These are phyloP conservation scores for Epinephelus moara DNA, from an alignment of 2,113 vertebrate species.

Conservation along the genomic window DNA sequence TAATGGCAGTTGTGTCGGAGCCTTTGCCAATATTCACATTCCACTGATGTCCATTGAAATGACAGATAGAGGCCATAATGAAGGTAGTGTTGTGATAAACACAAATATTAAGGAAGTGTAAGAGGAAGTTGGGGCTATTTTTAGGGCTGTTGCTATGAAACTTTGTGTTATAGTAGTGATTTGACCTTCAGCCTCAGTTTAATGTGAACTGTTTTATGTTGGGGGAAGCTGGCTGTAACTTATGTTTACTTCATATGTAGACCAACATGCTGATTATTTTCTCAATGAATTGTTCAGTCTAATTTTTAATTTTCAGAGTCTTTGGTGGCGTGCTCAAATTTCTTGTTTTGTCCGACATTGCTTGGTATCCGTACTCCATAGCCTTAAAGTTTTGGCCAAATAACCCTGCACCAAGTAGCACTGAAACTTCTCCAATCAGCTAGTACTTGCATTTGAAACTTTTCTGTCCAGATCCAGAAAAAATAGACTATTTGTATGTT, in stretches of 20 bases:
- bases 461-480: no score
- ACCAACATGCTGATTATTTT: background rate
- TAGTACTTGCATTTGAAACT: no score
- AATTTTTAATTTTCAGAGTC: background rate
- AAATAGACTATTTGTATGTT: no score
- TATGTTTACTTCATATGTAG: background rate
- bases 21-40: background rate
- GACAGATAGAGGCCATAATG: background rate
- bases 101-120: conserved; percentile 4
- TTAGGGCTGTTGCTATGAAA: conserved; percentile 13
- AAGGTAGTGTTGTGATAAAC: background rate
- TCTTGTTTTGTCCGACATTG: background rate
- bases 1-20: background rate
- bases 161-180: background rate
- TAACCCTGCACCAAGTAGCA: no score
- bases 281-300: background rate
- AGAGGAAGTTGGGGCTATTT: conserved; percentile 15
- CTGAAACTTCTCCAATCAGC: no score
- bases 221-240: background rate
- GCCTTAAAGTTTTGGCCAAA: no score
- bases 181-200: background rate
- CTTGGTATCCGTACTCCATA: no score
- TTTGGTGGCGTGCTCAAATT: background rate
- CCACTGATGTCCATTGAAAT: background rate
- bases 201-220: background rate